Base-by-base conservation (phyloP, 2,113 vertebrate species). In the Lophotis ruficrista region DNA sequence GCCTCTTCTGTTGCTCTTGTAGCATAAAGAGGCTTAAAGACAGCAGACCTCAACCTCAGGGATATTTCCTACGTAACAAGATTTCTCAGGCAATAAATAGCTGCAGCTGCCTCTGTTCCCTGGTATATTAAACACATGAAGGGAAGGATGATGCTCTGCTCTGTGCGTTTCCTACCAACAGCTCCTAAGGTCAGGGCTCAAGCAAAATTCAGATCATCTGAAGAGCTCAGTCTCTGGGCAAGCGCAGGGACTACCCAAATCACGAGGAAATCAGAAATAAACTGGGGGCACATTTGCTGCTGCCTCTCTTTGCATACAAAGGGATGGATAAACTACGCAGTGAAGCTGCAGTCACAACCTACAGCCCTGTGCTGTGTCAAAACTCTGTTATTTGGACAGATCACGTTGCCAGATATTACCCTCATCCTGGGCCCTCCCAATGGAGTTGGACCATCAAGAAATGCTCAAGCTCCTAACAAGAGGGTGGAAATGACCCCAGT, bases 41-140 rank as follows among this genome's bases (percentile, higher is more conserved):
- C 78, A 92, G 76, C 76, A 96, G 58, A 91, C 56, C 58, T 90
- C 91, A 93, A 72, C 87, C 91, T 66, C 10, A 1, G 64, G 73
- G 41, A 77, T 91, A 85, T 90, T 92, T 91, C 86, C 72, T 35
- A 9, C 0, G 0, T 87, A 87, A 91, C 25, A 4, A 89, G 87
- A 77, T 83, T 90, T 96, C 86, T 73, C 57, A 87, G 68, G 86
- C 58, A 96, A 93, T 77, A 90, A 96, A 89, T 60, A 90, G 79
- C 61, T 91, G 53, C 62, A 81, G 53, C 51, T 47, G 68, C 79
- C 51, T 88, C 58, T 80, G 47, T 54, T 88, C 57, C 45, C 47
- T 77, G 70, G 62, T 71, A 90, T 68, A 83, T 35, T 70, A 89
- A 87, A 45, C 21, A 91, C 5, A 2, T 13, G 19, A 88, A 71